Evolutionary conservation across 2,113 vertebrate genomes (phyloP).

Genomic region (Pangasianodon gigas): DNA sequence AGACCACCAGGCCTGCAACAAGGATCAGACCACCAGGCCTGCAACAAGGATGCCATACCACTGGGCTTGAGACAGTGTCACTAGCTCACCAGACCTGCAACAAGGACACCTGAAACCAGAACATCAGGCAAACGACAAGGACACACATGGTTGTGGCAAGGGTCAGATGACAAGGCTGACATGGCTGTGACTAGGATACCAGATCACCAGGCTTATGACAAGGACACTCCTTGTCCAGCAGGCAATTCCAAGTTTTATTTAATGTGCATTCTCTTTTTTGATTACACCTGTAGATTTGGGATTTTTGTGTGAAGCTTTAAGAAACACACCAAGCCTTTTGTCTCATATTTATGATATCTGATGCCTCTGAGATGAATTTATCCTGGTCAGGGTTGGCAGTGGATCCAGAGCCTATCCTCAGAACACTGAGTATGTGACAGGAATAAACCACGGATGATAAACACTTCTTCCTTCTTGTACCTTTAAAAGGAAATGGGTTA

Average conservation of each 20-base stretch:
- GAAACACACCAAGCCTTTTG: background rate
- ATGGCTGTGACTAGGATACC: background rate
- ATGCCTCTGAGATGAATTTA: background rate
- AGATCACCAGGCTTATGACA: background rate
- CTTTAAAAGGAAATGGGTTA: background rate
- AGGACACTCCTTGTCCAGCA: background rate
- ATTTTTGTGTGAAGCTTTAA: background rate
- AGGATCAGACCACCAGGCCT: background rate
- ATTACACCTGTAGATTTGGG: background rate
- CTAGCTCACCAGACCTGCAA: background rate
- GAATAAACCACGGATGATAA: background rate
- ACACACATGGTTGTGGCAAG: background rate
- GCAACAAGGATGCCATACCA: background rate
- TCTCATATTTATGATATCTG: background rate
- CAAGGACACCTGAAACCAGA: background rate
- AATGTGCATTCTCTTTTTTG: background rate
- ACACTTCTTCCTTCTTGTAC: background rate
- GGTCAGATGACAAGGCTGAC: background rate
- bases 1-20: background rate
- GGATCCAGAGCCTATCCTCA: background rate
- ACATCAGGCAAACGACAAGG: accelerated
- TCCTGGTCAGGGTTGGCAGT: background rate
- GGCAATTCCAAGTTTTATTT: background rate
- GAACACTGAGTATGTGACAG: background rate
- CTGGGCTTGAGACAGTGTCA: background rate